Conservation (phyloP, 2,888 invertebrate genomes). For the Tenthredo livida region DNA sequence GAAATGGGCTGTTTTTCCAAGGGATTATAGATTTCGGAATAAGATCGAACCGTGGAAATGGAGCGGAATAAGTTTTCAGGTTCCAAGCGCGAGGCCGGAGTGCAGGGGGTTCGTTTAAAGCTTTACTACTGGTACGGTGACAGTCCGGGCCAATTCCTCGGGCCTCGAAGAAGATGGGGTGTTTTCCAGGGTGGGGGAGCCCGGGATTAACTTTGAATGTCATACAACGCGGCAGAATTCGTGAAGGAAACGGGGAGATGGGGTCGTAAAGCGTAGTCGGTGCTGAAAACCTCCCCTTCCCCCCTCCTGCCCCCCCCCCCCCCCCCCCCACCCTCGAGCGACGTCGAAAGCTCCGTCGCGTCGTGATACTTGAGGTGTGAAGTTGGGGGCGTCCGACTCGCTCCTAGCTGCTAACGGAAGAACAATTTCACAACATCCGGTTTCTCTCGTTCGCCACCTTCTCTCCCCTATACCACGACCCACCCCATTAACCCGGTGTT, state of each 20-base stretch:
- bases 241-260: slow-evolving; percentile 9
- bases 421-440: slow-evolving; percentile 73
- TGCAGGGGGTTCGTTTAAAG: neutral
- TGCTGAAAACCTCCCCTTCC: slow-evolving; percentile 48
- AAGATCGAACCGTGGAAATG: slow-evolving; percentile 9
- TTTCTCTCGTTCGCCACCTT: slow-evolving; percentile 61
- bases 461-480: slow-evolving; percentile 34
- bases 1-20: neutral
- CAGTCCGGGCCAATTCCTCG: slow-evolving; percentile 18
- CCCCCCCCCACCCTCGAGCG: neutral
- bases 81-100: neutral
- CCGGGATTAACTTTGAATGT: slow-evolving; percentile 44
- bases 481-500: slow-evolving; percentile 34
- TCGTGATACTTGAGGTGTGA: slow-evolving; percentile 73
- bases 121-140: slow-evolving; percentile 17
- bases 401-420: slow-evolving; percentile 67
- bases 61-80: slow-evolving; percentile 16
- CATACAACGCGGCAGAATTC: slow-evolving; percentile 44
- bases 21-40: neutral
- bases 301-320: slow-evolving; percentile 29
- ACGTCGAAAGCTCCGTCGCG: slow-evolving; percentile 39
- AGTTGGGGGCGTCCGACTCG: slow-evolving; percentile 70
- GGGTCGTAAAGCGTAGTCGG: slow-evolving; percentile 39
- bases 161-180: neutral
- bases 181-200: neutral